A percentile compares a stretch with the other conserved stretches of the same genome.
These are phyloP conservation scores for Anadara kagoshimensis DNA, from an alignment of 1,140 invertebrate species.

Conservation along the genomic window DNA sequence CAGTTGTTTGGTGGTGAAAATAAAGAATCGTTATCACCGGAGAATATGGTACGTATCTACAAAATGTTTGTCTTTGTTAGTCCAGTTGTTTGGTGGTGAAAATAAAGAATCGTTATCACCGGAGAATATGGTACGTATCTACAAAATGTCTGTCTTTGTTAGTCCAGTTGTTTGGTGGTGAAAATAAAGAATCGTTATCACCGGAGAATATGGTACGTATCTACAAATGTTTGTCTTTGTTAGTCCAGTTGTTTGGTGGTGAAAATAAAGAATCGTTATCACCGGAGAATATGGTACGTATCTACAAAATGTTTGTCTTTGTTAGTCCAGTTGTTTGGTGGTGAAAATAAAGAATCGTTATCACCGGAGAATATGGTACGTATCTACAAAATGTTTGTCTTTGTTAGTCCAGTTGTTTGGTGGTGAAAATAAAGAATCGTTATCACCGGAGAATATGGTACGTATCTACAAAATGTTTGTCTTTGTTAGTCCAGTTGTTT, in stretches of 20 bases:
- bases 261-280: slow-evolving; percentile 69
- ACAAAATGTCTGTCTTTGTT: slow-evolving; percentile 69
- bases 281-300: slow-evolving; percentile 68
- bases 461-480: too few relatives aligned
- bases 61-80: slow-evolving; percentile 69
- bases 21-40: slow-evolving; percentile 62
- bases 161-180: slow-evolving; percentile 73
- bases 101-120: slow-evolving; percentile 63
- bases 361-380: slow-evolving; percentile 68
- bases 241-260: slow-evolving; percentile 73
- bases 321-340: slow-evolving; percentile 72
- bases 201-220: slow-evolving; percentile 68
- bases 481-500: slow-evolving; percentile 71
- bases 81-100: slow-evolving; percentile 73
- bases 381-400: slow-evolving; percentile 70
- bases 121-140: slow-evolving; percentile 70
- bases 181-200: slow-evolving; percentile 67
- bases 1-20: slow-evolving; percentile 73
- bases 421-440: slow-evolving; percentile 68
- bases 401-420: slow-evolving; percentile 73
- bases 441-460: slow-evolving; percentile 69
- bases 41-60: slow-evolving; percentile 70
- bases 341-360: slow-evolving; percentile 68
- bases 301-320: slow-evolving; percentile 69
- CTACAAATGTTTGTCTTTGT: slow-evolving; percentile 67